Base-by-base conservation (phyloP, 2,113 vertebrate species). In the Antidorcas marsupialis region DNA sequence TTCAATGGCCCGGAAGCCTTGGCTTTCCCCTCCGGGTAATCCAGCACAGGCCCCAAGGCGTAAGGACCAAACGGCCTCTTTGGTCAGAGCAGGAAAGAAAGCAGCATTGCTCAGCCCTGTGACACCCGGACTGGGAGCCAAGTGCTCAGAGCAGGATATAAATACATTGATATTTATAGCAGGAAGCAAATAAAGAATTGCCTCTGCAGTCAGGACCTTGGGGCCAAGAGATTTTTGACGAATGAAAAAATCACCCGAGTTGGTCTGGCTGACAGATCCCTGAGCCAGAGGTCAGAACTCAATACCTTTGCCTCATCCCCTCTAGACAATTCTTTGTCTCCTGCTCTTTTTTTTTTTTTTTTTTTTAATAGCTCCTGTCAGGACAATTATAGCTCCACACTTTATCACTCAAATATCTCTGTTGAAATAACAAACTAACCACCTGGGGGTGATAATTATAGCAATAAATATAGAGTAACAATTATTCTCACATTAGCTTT, bases 401-500 rank as follows among this genome's bases (percentile, higher is more conserved):
- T 88, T 91, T 74, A 21, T 79, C 60, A 94, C 76, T 94, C 33
- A 90, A 82, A 67, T 87, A 83, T 90, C 74, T 90, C 74, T 86
- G 62, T 36, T 82, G 64, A 98, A 95, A 93, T 85, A 95, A 97
- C 91, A 95, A 93, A 94, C 59, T 90, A 43, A 88, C 60, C 76
- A 30, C 97, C 55, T 27, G 9, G 90, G 64, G 82, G 45, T 78
- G 92, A 45, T 91, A 95, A 97, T 86, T 50, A 91, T 13, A 93
- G 60, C 95, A 74, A 55, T 95, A 93, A 98, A 97, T 86, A 83
- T 27, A 62, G 71, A 94, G 90, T 67, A 94, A 85, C 94, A 96
- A 94, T 96, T 88, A 92, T 67, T 82, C 53, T 93, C 95, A 39
- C 94, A 55, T 95, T 94, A 91, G 95, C 87, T 95, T 96, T 2